These are phyloP conservation scores for Cydia strobilella DNA, from an alignment of 1,140 invertebrate species.

Conservation along the genomic window DNA sequence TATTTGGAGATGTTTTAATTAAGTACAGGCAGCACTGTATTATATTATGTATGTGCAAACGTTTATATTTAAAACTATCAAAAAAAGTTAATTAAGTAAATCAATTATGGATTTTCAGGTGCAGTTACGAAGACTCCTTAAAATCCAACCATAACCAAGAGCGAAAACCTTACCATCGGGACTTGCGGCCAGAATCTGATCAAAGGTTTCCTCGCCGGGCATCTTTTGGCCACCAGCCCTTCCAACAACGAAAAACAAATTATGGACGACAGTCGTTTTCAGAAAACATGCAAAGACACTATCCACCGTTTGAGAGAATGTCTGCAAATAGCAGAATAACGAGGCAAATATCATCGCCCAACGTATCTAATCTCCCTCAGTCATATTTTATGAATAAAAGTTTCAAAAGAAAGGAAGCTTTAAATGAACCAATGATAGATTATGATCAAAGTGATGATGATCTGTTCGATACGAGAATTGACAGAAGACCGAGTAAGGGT, in stretches of 20 bases:
- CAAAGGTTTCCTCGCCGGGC: slow-evolving; percentile 60
- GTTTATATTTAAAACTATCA: too few relatives aligned
- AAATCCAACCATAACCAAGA: slow-evolving; percentile 78
- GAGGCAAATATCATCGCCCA: slow-evolving; percentile 67
- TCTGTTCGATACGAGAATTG: slow-evolving; percentile 64
- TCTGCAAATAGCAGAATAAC: slow-evolving; percentile 50
- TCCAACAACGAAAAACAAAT: slow-evolving; percentile 52
- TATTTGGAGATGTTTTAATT: too few relatives aligned
- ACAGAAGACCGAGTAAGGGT: slow-evolving; percentile 56
- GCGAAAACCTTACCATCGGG: slow-evolving; percentile 47
- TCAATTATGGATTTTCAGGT: slow-evolving; percentile 64
- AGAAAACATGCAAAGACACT: slow-evolving; percentile 70
- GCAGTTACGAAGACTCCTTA: slow-evolving; percentile 84
- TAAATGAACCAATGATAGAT: slow-evolving; percentile 74
- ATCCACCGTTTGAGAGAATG: slow-evolving; percentile 60
- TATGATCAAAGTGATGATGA: slow-evolving; percentile 79
- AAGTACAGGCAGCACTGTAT: too few relatives aligned
- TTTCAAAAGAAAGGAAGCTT: slow-evolving; percentile 60
- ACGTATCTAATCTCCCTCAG: slow-evolving; percentile 53
- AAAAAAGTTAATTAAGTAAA: not conserved
- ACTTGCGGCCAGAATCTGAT: slow-evolving; percentile 37
- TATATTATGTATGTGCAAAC: too few relatives aligned
- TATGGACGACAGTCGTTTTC: slow-evolving; percentile 69
- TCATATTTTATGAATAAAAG: slow-evolving; percentile 63
- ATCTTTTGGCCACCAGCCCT: slow-evolving; percentile 63